Evolutionary conservation across 35 echinoderm and acorn worm genomes (phyloP).

Genomic region (Stichopus chloronotus): DNA sequence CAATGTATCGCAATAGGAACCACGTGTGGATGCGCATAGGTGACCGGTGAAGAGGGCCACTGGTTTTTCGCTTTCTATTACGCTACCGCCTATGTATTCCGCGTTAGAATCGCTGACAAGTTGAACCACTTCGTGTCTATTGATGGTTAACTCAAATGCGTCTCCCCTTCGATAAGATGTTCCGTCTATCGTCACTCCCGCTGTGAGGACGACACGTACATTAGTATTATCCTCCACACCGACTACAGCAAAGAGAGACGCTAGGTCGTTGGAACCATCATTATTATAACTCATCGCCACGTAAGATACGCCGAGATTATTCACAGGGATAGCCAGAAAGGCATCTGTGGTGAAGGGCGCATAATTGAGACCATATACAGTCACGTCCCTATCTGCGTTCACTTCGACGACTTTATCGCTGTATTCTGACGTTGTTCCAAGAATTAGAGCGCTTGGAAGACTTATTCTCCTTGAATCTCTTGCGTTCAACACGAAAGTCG

Average conservation of each 20-base stretch:
- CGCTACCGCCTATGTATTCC: conserved; percentile 54
- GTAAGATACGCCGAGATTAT: conserved; percentile 59
- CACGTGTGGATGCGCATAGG: conserved; percentile 18
- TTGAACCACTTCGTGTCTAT: conserved; percentile 55
- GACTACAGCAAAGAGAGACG: conserved; percentile 56
- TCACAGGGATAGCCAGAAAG: conserved; percentile 65
- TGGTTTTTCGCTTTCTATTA: conserved; percentile 67
- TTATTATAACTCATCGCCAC: conserved; percentile 48
- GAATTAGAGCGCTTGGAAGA: conserved; percentile 50
- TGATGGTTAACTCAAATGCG: conserved; percentile 27
- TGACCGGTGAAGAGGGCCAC: conserved; percentile 64
- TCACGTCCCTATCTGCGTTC: conserved; percentile 57
- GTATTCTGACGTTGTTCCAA: conserved; percentile 28
- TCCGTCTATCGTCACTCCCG: conserved; percentile 45
- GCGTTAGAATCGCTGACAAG: background rate
- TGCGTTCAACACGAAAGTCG: conserved; percentile 30
- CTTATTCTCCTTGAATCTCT: conserved; percentile 26
- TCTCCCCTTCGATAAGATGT: conserved; percentile 38
- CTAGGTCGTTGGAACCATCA: too few relatives aligned
- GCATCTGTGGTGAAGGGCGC: conserved; percentile 64
- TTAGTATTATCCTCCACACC: conserved; percentile 32
- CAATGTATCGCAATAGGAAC: conserved; percentile 59
- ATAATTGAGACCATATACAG: conserved; percentile 71
- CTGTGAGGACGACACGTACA: conserved; percentile 34
- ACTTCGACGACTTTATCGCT: conserved; percentile 58